Evolutionary conservation across 2,888 invertebrate species (phyloP).

Genomic region (Xestoiulus laeticollis): DNA sequence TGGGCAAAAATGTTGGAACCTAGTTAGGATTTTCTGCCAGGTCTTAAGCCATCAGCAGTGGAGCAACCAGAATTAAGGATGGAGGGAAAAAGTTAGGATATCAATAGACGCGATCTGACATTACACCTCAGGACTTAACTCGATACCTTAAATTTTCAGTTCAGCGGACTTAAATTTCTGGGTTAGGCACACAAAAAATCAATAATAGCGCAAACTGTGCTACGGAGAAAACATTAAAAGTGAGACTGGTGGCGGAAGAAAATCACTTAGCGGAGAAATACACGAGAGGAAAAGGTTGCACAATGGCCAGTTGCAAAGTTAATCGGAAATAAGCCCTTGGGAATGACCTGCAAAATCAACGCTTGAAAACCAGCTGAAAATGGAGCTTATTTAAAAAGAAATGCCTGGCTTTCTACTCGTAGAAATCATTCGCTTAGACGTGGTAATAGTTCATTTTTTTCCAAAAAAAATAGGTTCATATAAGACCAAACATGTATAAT

Average conservation of each 20-base stretch:
- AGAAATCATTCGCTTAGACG: neutral
- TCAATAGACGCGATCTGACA: conserved; percentile 4
- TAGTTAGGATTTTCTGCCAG: neutral
- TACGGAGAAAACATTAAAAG: conserved; percentile 25
- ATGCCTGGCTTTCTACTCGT: neutral
- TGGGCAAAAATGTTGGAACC: neutral
- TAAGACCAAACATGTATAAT: no score
- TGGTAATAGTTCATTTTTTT: neutral
- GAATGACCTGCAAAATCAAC: neutral
- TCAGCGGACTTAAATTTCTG: conserved; percentile 34
- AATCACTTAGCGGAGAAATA: conserved; percentile 10
- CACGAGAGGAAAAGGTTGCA: neutral
- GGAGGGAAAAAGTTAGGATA: neutral
- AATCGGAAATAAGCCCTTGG: conserved; percentile 22
- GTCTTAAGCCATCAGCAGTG: neutral
- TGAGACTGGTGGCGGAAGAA: neutral
- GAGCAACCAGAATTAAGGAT: neutral
- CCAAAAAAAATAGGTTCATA: no score
- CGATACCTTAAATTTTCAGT: conserved; percentile 37
- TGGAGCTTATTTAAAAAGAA: neutral
- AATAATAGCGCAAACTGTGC: conserved; percentile 22
- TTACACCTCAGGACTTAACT: conserved; percentile 33
- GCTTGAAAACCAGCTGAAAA: neutral
- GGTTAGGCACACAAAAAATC: neutral
- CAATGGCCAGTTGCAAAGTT: neutral